phyloP scores from a whole-genome alignment of 2,797 vertebrate species.

The Coracias cyanogaster region DNA sequence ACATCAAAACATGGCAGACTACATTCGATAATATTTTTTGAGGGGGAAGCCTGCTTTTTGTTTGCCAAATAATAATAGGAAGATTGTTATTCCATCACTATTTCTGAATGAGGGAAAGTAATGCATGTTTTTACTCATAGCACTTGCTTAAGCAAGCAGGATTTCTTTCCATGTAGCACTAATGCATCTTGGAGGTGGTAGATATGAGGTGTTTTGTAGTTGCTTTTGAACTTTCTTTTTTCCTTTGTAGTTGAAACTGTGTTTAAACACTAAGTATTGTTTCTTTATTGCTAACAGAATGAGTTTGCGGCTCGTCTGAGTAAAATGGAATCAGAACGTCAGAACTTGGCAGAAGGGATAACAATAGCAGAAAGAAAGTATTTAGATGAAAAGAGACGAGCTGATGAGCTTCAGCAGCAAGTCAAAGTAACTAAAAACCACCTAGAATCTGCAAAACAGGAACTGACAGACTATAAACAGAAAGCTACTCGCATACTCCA shows the following conservation, averaged over 20 bases:
- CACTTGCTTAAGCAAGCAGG: not conserved
- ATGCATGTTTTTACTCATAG: not conserved
- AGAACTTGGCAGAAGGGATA: conserved; percentile 90
- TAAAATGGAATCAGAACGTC: conserved; percentile 90
- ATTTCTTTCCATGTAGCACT: not conserved
- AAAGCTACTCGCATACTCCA: conserved; percentile 97
- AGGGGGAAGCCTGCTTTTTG: not conserved
- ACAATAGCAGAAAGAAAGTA: conserved; percentile 86
- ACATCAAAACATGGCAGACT: not conserved
- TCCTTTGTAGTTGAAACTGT: conserved; percentile 2
- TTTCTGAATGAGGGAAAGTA: not conserved
- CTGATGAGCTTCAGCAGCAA: conserved; percentile 92
- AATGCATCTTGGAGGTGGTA: not conserved
- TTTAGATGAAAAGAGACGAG: conserved; percentile 87
- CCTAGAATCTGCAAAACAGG: conserved; percentile 88
- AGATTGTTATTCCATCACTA: not conserved
- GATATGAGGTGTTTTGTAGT: not conserved
- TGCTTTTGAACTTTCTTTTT: conserved; percentile 21
- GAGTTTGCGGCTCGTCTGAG: conserved; percentile 88
- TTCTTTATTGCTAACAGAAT: conserved; percentile 77
- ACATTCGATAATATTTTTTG: not conserved
- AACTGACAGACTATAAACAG: conserved; percentile 94
- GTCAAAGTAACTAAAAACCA: conserved; percentile 82
- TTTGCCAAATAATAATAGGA: not conserved
- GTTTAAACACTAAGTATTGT: conserved; percentile 40